Base-by-base conservation (phyloP, 2,797 vertebrate genomes). In the Cyclura pinguis region DNA sequence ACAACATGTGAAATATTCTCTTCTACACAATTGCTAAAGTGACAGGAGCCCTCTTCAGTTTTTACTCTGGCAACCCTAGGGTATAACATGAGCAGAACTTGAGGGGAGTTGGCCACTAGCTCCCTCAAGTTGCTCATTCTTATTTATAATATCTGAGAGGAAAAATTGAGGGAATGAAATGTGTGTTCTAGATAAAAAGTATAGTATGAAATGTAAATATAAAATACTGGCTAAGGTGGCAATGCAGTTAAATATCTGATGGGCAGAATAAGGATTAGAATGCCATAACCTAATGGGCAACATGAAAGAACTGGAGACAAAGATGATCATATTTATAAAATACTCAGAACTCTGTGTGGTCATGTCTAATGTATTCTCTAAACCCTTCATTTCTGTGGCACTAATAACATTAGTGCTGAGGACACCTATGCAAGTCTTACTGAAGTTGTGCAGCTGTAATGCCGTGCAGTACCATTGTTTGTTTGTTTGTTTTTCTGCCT, bases 171-270 rank as follows among this genome's bases (percentile, higher is more conserved):
- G 89, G 91, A 62, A 76, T 86, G 85, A 90, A n/a, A 13, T 73
- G 32, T 35, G 73, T 74, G 16, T 20, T 74, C 3, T 38, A 38
- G 16, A 38, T 12, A 74, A 74, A 38, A 35, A 38, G 14, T 35
- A 20, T 32, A 73, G 69, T 73, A 73, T 73, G 9, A 0, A 84
- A 90, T 90, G 14, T n/a, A 77, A 86, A 59, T 52, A 50, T 12
- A 57, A 12, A 57, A 42, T 86, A 69, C 82, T 90, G 35, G 83
- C 90, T 95, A 91, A 76, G 92, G 32, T 93, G 90, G 85, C 88
- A 88, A 12, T 91, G 64, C 88, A 88, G 91, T 77, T 91, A 80
- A 84, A 62, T 91, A 85, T 80, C 32, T 74, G 38, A 32, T 57
- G n/a, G 55, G 32, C 6, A 62, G 52, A 59, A 50, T 18, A 72